Base-by-base conservation (phyloP, 2,113 vertebrate species). In the Lagopus muta region DNA sequence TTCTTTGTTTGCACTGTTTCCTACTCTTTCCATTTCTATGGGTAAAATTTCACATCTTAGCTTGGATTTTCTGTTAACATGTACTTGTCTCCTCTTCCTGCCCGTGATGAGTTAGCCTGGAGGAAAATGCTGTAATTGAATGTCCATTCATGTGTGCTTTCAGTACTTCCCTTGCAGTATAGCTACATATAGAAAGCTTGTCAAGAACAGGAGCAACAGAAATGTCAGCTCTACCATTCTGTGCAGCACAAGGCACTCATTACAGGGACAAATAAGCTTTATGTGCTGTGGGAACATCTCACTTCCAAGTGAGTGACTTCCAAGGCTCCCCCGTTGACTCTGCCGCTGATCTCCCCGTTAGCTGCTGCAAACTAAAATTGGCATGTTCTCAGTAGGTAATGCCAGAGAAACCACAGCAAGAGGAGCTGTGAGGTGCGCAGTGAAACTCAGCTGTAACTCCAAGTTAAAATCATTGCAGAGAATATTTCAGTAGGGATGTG, bases 101-200 rank as follows among this genome's bases (percentile, higher is more conserved):
- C 52, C 91, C 42, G 17, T 65, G 92, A 83, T 11, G 55, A 70
- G 61, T 86, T 86, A 86, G 88, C 90, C 88, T 72, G 57, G 61
- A 90, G 90, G 86, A 58, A 80, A 82, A 80, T 86, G 47, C 48
- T 88, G 55, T 80, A 67, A 72, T 82, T 93, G 78, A 61, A 69
- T 88, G 91, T 92, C 65, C 69, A 83, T 91, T 89, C 91, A 79
- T 88, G 82, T 92, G 60, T 89, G 30, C 77, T 86, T 91, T 94
- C 75, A 88, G 87, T 66, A 62, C 60, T 95, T 94, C 22, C 42
- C 45, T 43, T 94, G 73, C 71, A 85, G 62, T 27, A 73, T 4
- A 92, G 73, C 54, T 90, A 48, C 18, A 45, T 4, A 38, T 24
- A 70, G 71, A 77, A 86, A 92, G 13, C 40, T 83, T 90, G 57